Evolutionary conservation across 2,797 vertebrate species (phyloP), one percentile per base, ranked within the genome.

Genomic region (Pangasius mekongensis): DNA sequence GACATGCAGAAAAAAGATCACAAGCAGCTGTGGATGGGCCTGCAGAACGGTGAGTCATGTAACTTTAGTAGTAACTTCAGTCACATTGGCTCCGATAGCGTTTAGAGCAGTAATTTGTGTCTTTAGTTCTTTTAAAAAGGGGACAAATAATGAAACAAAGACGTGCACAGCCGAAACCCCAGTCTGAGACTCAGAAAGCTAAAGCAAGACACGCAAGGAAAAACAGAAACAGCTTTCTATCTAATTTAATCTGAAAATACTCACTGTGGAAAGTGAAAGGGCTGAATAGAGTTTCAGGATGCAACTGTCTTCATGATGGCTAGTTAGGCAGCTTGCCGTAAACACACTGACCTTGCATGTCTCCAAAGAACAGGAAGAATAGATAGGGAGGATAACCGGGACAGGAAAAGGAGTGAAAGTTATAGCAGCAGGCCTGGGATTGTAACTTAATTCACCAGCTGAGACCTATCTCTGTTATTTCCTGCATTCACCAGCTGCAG

Each of bases 1-100:
- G 98, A 99, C 95, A 99, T 99, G 98, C 98, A 99, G 95, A 99
- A 98, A 93, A 99, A 99, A 94, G 98, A 99, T 96, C 99, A 99
- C 95, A 99, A 99, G 54, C 99, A 99, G 90, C 97, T 99, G 90
- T 99, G 99, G 99, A 99, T 99, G 98, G 98, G 98, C 90, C 96
- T 99, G 90, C 98, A 99, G 94, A 99, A 99, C 60, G 98, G 98
- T 99, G 96, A 95, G 93, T 58, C 33, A 36, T 1, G 36, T 39
- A 27, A 13, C 58, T 73, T 52, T 13, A 64, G 24, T 5, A 13
- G 77, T 11, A 5, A 47, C 24, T 18, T 82, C n/a, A 39, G 22
- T 81, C 58, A 16, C 14, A 2, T n/a, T 10, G 22, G 3, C n/a
- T 83, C 36, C 7, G 78, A 60, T 24, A 60, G 33, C 6, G 0